These are phyloP conservation scores for Drepanosiphum platanoidis DNA, from an alignment of 2,888 invertebrate species.

Conservation along the genomic window DNA sequence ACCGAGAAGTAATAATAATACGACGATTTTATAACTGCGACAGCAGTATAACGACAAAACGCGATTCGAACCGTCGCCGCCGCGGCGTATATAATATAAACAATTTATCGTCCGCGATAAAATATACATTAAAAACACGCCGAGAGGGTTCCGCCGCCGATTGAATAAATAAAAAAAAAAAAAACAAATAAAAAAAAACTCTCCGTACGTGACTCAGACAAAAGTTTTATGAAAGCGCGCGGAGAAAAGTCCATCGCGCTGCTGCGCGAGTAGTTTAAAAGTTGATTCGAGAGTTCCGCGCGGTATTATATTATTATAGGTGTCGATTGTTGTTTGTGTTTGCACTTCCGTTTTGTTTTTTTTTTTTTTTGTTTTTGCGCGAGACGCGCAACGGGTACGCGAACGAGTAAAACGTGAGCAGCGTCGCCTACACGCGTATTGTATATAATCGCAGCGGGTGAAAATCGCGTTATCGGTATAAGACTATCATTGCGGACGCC, in stretches of 20 bases:
- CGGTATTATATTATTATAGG: neutral
- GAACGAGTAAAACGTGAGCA: too few relatives aligned
- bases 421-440: too few relatives aligned
- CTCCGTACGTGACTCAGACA: conserved; percentile 4
- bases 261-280: neutral
- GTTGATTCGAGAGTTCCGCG: too few relatives aligned
- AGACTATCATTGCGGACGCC: too few relatives aligned
- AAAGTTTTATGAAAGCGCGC: neutral
- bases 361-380: neutral
- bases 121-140: neutral
- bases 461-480: neutral
- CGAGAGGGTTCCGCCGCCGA: neutral
- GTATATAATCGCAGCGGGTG: too few relatives aligned
- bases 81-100: neutral
- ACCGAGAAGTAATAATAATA: neutral
- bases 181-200: neutral
- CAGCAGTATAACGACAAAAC: neutral
- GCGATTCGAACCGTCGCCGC: neutral
- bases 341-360: neutral
- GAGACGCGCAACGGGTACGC: too few relatives aligned
- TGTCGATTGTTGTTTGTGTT: neutral
- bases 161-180: neutral
- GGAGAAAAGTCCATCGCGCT: neutral
- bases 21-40: neutral
- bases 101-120: neutral